Conservation (phyloP, 2,797 vertebrate genomes). For the Danio aesculapii region DNA sequence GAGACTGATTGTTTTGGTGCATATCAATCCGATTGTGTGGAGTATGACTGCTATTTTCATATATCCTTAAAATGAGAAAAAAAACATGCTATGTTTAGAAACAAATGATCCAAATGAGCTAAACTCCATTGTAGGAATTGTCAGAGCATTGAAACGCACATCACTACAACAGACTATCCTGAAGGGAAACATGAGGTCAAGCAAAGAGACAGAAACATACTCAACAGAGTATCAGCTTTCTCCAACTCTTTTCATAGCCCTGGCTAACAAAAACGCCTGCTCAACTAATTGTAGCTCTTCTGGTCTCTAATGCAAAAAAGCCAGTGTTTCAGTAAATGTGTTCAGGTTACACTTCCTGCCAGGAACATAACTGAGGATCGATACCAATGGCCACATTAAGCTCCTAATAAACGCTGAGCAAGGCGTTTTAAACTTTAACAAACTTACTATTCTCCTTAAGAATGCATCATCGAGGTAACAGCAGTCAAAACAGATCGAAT, state of each 20-base stretch:
- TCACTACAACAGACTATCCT: slow-evolving; percentile 44
- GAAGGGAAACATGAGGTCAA: slow-evolving; percentile 42
- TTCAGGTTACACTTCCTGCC: slow-evolving; percentile 52
- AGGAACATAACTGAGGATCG: slow-evolving; percentile 48
- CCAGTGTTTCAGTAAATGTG: slow-evolving; percentile 54
- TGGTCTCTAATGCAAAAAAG: slow-evolving; percentile 38
- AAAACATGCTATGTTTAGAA: neutral
- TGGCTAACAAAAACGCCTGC: slow-evolving; percentile 41
- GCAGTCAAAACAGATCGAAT: slow-evolving; percentile 4
- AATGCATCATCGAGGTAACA: slow-evolving; percentile 20
- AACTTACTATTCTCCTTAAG: slow-evolving; percentile 15
- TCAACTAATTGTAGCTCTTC: slow-evolving; percentile 44
- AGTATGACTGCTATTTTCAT: no score
- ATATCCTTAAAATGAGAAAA: no score
- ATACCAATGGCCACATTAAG: slow-evolving; percentile 56
- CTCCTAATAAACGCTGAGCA: slow-evolving; percentile 52
- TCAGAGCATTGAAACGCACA: slow-evolving; percentile 19
- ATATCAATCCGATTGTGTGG: no score
- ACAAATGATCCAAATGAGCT: neutral
- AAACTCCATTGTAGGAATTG: no score
- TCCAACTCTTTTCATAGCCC: neutral
- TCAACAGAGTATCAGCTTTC: slow-evolving; percentile 46
- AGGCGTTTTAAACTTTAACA: slow-evolving; percentile 38
- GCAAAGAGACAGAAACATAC: slow-evolving; percentile 27
- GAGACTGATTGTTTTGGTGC: no score